Conservation (phyloP, 2,113 vertebrate genomes). For the Nansenia antarctica region DNA sequence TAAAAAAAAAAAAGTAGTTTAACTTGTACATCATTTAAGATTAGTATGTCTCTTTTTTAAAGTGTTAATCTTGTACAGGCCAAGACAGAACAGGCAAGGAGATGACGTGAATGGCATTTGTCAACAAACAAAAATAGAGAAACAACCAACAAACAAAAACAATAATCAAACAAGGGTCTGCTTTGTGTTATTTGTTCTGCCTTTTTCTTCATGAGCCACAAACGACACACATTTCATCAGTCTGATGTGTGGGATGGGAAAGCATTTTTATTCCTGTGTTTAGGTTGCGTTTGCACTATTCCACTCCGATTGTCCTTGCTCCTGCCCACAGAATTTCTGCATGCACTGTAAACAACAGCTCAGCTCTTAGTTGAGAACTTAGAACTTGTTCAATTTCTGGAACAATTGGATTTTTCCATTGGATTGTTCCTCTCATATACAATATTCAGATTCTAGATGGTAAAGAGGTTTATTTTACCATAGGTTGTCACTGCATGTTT, state of each 20-base stretch:
- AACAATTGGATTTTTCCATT: no score
- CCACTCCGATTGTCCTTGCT: neutral
- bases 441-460: neutral
- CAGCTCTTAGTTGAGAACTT: neutral
- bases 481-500: neutral
- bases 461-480: neutral
- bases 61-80: conserved; percentile 68
- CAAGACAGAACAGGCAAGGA: conserved; percentile 65
- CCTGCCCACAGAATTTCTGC: neutral
- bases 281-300: neutral
- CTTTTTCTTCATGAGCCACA: neutral
- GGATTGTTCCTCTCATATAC: no score
- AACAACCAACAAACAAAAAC: conserved; percentile 31
- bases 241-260: neutral
- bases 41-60: conserved; percentile 65
- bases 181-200: neutral
- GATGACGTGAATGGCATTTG: conserved; percentile 44
- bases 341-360: conserved; percentile 4
- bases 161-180: conserved; percentile 10
- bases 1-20: conserved; percentile 67
- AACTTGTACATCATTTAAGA: conserved; percentile 73
- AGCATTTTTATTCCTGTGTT: neutral
- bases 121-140: conserved; percentile 30
- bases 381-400: no score
- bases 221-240: neutral